phyloP scores from a whole-genome alignment of 2,113 vertebrate genomes.

The Alectura lathami region DNA sequence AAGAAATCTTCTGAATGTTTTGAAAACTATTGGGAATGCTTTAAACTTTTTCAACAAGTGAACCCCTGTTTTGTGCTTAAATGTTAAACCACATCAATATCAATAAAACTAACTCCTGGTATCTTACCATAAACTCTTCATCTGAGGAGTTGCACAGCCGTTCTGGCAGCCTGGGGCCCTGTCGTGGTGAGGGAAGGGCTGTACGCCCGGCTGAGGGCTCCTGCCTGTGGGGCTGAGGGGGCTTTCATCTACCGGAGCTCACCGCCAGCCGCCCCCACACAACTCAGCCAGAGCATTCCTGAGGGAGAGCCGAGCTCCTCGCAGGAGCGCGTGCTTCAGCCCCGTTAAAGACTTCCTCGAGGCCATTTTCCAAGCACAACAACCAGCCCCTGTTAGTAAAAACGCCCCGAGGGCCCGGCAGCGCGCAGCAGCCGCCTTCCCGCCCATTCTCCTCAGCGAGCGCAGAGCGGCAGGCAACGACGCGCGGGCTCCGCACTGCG shows the following conservation, averaged over 20 bases:
- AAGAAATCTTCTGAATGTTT: background rate
- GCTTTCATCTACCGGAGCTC: background rate
- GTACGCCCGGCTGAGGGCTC: fast-evolving
- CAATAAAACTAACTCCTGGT: background rate
- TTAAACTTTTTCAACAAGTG: fast-evolving
- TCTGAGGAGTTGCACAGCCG: fast-evolving
- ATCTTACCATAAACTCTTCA: background rate
- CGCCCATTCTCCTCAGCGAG: background rate
- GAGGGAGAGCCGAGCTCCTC: no score
- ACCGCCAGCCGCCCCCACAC: fast-evolving
- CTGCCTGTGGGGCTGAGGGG: fast-evolving
- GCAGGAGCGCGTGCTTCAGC: no score
- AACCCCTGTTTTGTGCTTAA: background rate
- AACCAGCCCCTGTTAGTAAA: fast-evolving
- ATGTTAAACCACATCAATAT: background rate
- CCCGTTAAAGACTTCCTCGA: no score
- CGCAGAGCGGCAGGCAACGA: no score
- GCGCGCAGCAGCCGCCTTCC: fast-evolving
- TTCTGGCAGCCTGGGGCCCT: background rate
- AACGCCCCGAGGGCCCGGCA: fast-evolving
- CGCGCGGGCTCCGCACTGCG: background rate
- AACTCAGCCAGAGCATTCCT: no score
- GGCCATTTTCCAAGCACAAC: background rate
- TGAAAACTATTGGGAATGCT: background rate
- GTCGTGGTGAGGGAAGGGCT: fast-evolving